Base-by-base conservation (phyloP, 1,140 invertebrate species). In the Leguminivora glycinivorella region DNA sequence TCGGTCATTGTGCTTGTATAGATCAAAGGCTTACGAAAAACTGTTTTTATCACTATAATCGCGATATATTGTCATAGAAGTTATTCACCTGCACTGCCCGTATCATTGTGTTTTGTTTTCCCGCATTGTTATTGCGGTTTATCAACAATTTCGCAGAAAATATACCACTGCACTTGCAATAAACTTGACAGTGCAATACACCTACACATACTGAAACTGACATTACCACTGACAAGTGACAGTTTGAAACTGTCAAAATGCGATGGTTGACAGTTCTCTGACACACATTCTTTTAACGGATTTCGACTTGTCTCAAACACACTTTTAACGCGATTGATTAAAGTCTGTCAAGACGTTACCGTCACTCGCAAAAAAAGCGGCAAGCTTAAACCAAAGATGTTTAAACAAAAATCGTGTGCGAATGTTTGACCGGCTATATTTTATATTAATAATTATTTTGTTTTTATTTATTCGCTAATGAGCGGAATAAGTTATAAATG, bases 121-220 rank as follows among this genome's bases (percentile, higher is more conserved):
- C 26, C 58, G 58, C 58, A 63, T 34, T 63, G 17, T 63, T 34
- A 17, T 29, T 17, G 58, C 5, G 1, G 17, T 63, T 63, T 63
- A 34, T 63, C 58, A 63, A 34, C n/a, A 29, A 43, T 67, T 40
- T 67, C 22, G 66, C 66, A 67, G n/a, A 63, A 63, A 63, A 63
- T 63, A 63, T 14, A 63, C n/a, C 6, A 31, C 29, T 29, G 14
- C 58, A 63, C 58, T 63, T 5, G 7, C 25, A 2, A 63, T 31
- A 26, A 63, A 63, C 26, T 29, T 31, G 29, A 29, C 26, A 63
- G 5, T 63, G 9, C 47, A 52, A 52, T 22, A 52, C 47, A 17
- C 47, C 47, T 22, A 52, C 19, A 52, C 47, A 52, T 1, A 52
- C 9, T 22, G 47, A 5, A 60, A 10, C 52, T 31, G 58, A 63